A percentile compares a stretch with the other conserved stretches of the same genome.
Conservation (phyloP, 2,113 vertebrate species). For the Indicator maculatus region DNA sequence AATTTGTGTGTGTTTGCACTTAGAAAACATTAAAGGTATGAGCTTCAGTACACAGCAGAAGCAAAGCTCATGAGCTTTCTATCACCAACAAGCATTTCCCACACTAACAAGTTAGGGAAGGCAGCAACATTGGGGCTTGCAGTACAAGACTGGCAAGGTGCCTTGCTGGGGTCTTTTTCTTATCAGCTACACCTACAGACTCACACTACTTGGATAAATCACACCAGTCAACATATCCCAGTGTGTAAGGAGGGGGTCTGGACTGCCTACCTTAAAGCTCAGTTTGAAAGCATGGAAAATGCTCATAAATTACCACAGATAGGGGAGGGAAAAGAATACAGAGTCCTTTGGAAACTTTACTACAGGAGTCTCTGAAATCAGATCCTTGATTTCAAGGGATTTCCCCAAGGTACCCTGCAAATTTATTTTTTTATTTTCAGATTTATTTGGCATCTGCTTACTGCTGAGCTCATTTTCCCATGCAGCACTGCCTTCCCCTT, state of each 20-base stretch:
- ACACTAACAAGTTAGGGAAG: background rate
- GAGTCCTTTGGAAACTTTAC: background rate
- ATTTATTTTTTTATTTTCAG: background rate
- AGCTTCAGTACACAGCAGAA: background rate
- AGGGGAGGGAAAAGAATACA: background rate
- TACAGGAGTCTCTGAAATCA: background rate
- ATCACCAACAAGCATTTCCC: background rate
- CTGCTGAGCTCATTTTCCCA: background rate
- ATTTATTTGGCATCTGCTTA: background rate
- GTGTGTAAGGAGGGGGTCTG: rapidly evolving
- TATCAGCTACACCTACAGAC: background rate
- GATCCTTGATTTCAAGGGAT: background rate
- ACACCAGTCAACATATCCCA: background rate
- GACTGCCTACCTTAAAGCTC: background rate
- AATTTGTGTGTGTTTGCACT: background rate
- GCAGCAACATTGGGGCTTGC: rapidly evolving
- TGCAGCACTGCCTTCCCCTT: background rate
- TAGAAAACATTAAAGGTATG: background rate
- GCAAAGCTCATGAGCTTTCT: background rate
- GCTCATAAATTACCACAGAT: background rate
- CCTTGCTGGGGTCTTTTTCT: background rate
- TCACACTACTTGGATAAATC: background rate
- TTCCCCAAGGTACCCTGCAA: background rate
- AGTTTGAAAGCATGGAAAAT: background rate
- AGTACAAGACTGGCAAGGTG: background rate